phyloP scores from a whole-genome alignment of 2,888 invertebrate species.

The Amorpha juglandis region DNA sequence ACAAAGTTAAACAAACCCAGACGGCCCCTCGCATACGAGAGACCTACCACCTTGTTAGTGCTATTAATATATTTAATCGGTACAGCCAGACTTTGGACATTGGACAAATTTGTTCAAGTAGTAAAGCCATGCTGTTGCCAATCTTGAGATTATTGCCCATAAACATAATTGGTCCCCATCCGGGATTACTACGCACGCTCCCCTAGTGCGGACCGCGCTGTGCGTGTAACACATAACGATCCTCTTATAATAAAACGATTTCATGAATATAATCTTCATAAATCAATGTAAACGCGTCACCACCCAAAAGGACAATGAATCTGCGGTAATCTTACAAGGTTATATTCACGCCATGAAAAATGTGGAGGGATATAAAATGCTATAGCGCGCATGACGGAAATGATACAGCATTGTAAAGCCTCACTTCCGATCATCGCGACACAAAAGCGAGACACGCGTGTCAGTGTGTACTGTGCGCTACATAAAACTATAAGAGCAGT shows the following conservation, averaged over 20 bases:
- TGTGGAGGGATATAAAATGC: constrained; percentile 60
- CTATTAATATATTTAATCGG: too few relatives aligned
- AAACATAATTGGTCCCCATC: background rate
- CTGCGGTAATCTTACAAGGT: constrained; percentile 46
- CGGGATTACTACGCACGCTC: background rate
- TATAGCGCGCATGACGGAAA: constrained; percentile 52
- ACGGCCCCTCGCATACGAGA: too few relatives aligned
- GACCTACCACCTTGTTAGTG: too few relatives aligned
- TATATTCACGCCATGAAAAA: constrained; percentile 55
- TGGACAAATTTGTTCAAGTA: background rate
- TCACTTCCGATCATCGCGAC: too few relatives aligned
- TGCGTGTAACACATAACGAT: background rate
- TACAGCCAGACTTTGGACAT: too few relatives aligned
- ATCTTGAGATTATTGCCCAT: background rate
- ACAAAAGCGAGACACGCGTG: too few relatives aligned
- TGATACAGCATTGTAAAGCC: constrained; percentile 61
- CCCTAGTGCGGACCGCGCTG: background rate
- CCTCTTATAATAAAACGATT: background rate
- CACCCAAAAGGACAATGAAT: constrained; percentile 42
- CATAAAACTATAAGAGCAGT: too few relatives aligned
- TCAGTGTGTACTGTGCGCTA: too few relatives aligned
- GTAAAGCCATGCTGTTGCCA: background rate
- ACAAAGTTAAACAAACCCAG: too few relatives aligned
- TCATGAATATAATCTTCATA: background rate
- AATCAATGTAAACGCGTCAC: background rate